Evolutionary conservation across 2,113 vertebrate species (phyloP).

Genomic region (Probosciger aterrimus): DNA sequence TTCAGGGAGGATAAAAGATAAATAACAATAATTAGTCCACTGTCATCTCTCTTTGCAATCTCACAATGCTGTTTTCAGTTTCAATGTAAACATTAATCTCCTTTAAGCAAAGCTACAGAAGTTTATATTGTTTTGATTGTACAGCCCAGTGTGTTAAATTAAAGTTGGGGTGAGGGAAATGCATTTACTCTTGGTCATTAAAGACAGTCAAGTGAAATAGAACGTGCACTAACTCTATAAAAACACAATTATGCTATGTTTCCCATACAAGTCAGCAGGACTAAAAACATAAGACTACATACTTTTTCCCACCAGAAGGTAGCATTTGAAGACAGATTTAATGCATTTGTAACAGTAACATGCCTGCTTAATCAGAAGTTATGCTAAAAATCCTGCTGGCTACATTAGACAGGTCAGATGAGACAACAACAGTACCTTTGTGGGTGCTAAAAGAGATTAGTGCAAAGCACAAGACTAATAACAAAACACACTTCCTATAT

Average conservation of each 20-base stretch:
- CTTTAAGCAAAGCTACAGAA: background rate
- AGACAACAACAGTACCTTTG: background rate
- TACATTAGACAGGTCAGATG: background rate
- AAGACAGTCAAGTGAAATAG: background rate
- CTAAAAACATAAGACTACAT: background rate
- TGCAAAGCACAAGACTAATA: background rate
- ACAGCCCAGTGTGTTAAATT: background rate
- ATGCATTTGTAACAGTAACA: background rate
- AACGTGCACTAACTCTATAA: background rate
- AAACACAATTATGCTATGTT: background rate
- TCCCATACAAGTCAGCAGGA: background rate
- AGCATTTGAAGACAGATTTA: background rate
- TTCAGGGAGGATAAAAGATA: background rate
- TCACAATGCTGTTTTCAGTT: background rate
- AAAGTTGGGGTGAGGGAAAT: background rate
- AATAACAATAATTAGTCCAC: background rate
- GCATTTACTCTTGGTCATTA: background rate
- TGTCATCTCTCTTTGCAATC: background rate
- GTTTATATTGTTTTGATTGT: background rate
- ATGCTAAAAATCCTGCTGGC: background rate
- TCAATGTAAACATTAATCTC: background rate
- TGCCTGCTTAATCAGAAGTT: background rate
- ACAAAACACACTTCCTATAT: background rate
- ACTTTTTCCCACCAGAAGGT: background rate
- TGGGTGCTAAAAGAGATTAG: background rate